These are phyloP conservation scores for Pectinophora gossypiella DNA, from an alignment of 1,140 invertebrate genomes.

Conservation along the genomic window DNA sequence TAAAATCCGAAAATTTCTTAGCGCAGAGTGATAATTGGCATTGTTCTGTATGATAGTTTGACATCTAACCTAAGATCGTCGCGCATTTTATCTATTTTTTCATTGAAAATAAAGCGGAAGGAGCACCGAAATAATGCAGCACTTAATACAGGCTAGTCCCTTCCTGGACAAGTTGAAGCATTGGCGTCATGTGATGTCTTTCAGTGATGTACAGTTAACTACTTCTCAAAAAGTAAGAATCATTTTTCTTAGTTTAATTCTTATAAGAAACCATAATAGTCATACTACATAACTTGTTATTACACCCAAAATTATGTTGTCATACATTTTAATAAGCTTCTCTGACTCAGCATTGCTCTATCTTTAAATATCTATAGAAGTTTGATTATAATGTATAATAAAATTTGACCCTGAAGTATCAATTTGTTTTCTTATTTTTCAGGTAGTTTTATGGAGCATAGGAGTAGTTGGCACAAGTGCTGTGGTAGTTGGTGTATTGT, in stretches of 20 bases:
- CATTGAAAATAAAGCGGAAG: neutral
- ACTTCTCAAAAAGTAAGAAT: constrained; percentile 62
- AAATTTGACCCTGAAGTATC: no score
- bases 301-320: no score
- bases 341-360: no score
- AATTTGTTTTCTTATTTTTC: constrained; percentile 15
- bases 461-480: constrained; percentile 75
- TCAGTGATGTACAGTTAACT: constrained; percentile 53
- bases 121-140: constrained; percentile 42
- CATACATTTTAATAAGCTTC: no score
- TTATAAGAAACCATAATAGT: no score
- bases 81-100: neutral
- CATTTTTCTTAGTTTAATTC: no score
- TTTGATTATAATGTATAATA: no score
- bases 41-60: constrained; percentile 23
- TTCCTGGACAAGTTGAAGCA: constrained; percentile 60
- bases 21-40: neutral
- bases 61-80: constrained; percentile 59
- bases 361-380: no score
- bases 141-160: constrained; percentile 55
- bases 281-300: neutral
- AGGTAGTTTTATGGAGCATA: constrained; percentile 72
- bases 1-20: neutral
- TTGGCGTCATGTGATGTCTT: constrained; percentile 54
- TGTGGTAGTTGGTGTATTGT: constrained; percentile 77